Conservation (phyloP, 2,113 vertebrate species). For the Thalassarche chlororhynchos region DNA sequence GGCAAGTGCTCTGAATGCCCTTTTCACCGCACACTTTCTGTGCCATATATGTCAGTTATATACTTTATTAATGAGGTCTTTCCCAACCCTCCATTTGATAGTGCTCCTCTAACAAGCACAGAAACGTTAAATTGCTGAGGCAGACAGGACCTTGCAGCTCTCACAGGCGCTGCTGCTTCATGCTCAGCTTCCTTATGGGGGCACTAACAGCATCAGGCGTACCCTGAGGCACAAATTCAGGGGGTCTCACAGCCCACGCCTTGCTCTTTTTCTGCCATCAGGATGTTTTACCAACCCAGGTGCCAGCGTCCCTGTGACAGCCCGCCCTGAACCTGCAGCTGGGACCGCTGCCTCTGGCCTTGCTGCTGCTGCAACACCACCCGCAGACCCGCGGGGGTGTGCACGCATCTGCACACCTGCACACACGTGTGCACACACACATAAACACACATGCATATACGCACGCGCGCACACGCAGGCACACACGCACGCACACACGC, state of each 20-base stretch:
- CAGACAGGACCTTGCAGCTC: background rate
- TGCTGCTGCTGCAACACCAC: background rate
- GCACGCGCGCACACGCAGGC: background rate
- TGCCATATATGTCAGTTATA: background rate
- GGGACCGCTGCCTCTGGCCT: background rate
- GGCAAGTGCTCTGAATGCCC: background rate
- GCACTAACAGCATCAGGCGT: accelerated
- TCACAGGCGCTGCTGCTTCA: no score
- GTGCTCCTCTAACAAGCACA: background rate
- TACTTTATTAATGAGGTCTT: background rate
- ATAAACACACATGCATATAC: no score
- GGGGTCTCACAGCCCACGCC: background rate
- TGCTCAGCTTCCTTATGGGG: background rate
- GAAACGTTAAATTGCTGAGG: background rate
- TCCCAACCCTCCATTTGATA: background rate
- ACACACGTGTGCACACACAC: no score
- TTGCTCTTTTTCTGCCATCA: background rate
- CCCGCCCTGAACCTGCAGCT: background rate
- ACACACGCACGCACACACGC: no score
- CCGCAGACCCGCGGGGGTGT: background rate
- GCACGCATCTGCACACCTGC: background rate
- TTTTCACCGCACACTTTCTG: no score
- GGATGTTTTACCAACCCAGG: background rate
- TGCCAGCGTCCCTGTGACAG: background rate
- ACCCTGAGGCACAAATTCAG: background rate